phyloP scores from a whole-genome alignment of 2,797 vertebrate species.

The Coendou prehensilis region DNA sequence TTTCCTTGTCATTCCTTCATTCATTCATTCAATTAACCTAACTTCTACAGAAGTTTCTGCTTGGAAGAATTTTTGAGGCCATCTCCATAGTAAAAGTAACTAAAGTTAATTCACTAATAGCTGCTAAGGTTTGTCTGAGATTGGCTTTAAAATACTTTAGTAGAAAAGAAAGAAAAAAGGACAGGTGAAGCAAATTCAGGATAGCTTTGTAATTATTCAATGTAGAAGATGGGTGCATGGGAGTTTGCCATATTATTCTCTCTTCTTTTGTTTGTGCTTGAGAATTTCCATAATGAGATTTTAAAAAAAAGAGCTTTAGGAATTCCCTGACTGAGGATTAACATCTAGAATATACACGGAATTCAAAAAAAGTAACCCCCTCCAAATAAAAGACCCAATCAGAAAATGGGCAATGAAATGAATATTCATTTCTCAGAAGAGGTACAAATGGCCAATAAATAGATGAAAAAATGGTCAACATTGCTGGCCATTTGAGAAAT shows the following conservation, averaged over 20 bases:
- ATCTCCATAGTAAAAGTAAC: background rate
- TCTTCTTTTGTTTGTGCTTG: background rate
- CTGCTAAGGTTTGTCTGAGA: constrained; percentile 32
- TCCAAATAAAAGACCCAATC: background rate
- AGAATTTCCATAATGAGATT: background rate
- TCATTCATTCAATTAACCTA: background rate
- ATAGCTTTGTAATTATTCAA: background rate
- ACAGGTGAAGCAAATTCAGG: background rate
- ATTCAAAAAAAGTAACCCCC: background rate
- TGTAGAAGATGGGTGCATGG: background rate
- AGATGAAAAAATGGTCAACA: background rate
- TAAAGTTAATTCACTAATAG: background rate
- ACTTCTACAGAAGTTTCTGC: background rate
- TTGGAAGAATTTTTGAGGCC: background rate
- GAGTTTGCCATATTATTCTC: background rate
- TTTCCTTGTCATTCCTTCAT: background rate
- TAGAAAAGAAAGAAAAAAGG: background rate
- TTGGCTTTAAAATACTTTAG: background rate
- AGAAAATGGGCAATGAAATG: background rate
- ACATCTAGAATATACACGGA: background rate
- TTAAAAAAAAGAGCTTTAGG: background rate
- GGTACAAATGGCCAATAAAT: background rate
- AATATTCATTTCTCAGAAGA: background rate
- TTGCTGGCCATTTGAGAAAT: background rate
- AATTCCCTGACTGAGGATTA: background rate